Evolutionary conservation across 2,113 vertebrate genomes (phyloP).

Genomic region (Prinia subflava): DNA sequence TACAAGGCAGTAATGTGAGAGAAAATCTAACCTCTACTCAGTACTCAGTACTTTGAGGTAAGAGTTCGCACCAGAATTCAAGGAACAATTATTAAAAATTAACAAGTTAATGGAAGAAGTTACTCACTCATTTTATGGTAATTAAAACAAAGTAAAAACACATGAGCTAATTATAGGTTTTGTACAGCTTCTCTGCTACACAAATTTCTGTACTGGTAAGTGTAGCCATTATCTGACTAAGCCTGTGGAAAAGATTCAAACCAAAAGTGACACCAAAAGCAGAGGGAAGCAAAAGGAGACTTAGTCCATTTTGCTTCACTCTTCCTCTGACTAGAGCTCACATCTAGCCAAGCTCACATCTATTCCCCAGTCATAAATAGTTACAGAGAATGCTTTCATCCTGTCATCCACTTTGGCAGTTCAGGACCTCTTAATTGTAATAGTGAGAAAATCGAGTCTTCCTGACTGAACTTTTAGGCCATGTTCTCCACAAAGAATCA

Average conservation of each 20-base stretch:
- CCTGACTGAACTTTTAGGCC: background rate
- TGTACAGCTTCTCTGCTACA: background rate
- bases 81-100: background rate
- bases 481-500: background rate
- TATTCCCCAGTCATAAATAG: background rate
- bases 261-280: background rate
- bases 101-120: background rate
- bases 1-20: background rate
- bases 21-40: background rate
- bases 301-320: background rate
- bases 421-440: background rate
- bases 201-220: background rate
- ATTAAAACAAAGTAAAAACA: background rate
- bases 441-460: background rate
- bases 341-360: background rate
- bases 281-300: background rate
- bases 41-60: background rate
- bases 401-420: background rate
- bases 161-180: background rate
- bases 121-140: background rate
- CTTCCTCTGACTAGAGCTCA: background rate
- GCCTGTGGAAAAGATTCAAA: background rate
- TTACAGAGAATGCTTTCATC: background rate
- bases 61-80: background rate
- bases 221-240: background rate